Evolutionary conservation across 2,888 invertebrate genomes (phyloP), one percentile per base, ranked within the genome.

Genomic region (Drosophila parthenogenetica): DNA sequence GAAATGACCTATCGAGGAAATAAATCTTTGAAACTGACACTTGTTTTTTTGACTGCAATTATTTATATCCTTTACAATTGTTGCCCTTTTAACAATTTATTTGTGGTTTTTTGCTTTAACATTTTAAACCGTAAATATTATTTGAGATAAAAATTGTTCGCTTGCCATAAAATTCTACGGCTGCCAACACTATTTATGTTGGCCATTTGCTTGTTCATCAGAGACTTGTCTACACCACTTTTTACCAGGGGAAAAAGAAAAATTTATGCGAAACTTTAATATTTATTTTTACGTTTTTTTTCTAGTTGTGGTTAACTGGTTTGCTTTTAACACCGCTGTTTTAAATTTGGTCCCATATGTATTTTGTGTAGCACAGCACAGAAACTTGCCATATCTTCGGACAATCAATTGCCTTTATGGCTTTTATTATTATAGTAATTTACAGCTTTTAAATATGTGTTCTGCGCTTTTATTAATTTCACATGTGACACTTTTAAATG

Each of bases 111-210:
- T 35, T 25, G 16, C 49, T 10, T 53, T 45, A 48, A 25, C 25
- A 51, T 22, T 45, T 19, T 39, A 40, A 16, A 42, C 51, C 45
- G 75, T 74, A 75, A 79, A 75, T 53, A 49, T 51, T 29, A 46
- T 51, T 61, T 55, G 43, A 74, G 54, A 71, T 63, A 63, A 58
- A 57, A 48, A 48, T 45, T 55, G 37, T 10, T 8, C 50, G 35
- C 29, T 19, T 10, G 8, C 14, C 5, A 16, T n/a, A 50, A 14
- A 13, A 37, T n/a, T n/a, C n/a, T n/a, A n/a, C 45, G 39, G 39
- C 42, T 57, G 37, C 10, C 42, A 43, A 8, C 43, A 49, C 2
- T 10, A 37, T 43, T 35, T 61, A 19, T 29, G 53, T 22, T 43
- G 29, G 17, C 43, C 25, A 17, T 57, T 49, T 50, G 45, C 35